A percentile compares a stretch with the other conserved stretches of the same genome.
Evolutionary conservation across 2,888 invertebrate species (phyloP).

Genomic region (Ophonus ardosiacus): DNA sequence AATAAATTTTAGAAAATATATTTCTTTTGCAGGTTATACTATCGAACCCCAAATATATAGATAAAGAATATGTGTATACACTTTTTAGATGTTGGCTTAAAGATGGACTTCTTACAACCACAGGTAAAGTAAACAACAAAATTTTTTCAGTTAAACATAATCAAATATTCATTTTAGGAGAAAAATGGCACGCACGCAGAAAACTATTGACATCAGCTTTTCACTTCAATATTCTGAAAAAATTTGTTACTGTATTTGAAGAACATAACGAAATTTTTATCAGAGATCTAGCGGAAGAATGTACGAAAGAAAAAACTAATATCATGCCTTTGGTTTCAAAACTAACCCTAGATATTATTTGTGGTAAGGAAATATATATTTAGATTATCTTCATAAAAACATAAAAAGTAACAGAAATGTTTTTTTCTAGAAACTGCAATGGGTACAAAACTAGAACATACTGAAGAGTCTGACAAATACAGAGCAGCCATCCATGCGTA

Average conservation of each 20-base stretch:
- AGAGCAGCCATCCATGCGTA: conserved; percentile 45
- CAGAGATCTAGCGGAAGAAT: conserved; percentile 39
- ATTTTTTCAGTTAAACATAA: too few relatives aligned
- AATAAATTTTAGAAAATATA: neutral
- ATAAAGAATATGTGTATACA: conserved; percentile 26
- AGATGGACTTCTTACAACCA: conserved; percentile 27
- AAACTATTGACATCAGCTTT: conserved; percentile 57
- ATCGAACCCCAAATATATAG: conserved; percentile 39
- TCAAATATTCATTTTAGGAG: conserved; percentile 33
- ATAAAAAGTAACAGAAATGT: neutral
- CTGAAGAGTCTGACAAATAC: conserved; percentile 13
- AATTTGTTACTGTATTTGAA: conserved; percentile 25
- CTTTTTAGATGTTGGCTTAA: conserved; percentile 37
- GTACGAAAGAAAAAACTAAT: conserved; percentile 55
- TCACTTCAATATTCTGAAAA: conserved; percentile 56
- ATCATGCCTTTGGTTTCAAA: conserved; percentile 16
- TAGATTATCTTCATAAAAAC: too few relatives aligned
- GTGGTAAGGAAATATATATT: conserved; percentile 51
- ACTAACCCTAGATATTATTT: conserved; percentile 53
- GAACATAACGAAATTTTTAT: conserved; percentile 53
- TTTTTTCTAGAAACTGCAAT: conserved; percentile 57
- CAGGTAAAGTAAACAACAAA: neutral
- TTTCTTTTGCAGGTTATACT: conserved; percentile 42
- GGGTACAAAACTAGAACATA: conserved; percentile 36
- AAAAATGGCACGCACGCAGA: conserved; percentile 48